A percentile compares a stretch with the other conserved stretches of the same genome.
Conservation (phyloP, 2,113 vertebrate genomes). For the Hylia prasina region DNA sequence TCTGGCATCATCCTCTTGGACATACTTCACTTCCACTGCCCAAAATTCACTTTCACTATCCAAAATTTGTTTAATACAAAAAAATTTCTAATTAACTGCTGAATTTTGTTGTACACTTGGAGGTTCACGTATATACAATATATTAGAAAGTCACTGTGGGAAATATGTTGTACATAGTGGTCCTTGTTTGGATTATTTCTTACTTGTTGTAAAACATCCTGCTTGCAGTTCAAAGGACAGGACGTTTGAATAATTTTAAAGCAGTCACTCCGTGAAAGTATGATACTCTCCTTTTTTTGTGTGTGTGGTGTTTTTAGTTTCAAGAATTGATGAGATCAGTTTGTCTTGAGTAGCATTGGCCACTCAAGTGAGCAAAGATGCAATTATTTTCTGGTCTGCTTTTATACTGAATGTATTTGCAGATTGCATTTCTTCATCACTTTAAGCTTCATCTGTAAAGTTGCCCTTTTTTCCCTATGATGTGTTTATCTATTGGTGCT, state of each 20-base stretch:
- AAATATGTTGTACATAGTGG: rapidly evolving
- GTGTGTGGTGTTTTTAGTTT: not conserved
- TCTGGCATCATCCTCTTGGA: not conserved
- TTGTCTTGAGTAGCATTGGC: not conserved
- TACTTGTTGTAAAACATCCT: not conserved
- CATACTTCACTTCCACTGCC: not conserved
- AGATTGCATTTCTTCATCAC: not conserved
- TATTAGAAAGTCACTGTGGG: not conserved
- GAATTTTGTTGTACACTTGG: rapidly evolving
- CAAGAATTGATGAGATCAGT: not conserved
- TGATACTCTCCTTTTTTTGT: not conserved
- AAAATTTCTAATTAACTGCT: not conserved
- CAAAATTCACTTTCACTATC: not conserved
- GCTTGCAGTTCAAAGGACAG: not conserved
- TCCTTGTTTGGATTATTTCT: not conserved
- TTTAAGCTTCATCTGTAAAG: not conserved
- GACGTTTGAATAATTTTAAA: not conserved
- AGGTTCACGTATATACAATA: rapidly evolving
- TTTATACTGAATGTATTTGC: not conserved
- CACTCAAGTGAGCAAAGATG: not conserved
- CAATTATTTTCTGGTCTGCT: not conserved
- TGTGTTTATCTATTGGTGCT: not conserved
- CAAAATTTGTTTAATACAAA: not conserved
- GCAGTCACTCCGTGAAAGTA: not conserved
- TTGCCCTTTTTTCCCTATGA: not conserved